phyloP scores from a whole-genome alignment of 2,888 invertebrate genomes.

The Beris morrisii region DNA sequence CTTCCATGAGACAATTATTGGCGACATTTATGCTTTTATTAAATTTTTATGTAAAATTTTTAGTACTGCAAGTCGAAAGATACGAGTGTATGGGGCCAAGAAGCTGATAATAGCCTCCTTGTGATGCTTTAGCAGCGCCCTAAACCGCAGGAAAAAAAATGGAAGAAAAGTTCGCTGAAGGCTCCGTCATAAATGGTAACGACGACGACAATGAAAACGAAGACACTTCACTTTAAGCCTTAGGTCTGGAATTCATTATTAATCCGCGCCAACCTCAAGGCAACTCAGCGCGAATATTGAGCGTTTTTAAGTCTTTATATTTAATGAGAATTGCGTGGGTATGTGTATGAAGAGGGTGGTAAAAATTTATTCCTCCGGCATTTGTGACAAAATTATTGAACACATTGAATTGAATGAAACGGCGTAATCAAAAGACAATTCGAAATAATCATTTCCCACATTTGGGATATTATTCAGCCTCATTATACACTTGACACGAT shows the following conservation, averaged over 20 bases:
- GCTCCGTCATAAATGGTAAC: conserved; percentile 24
- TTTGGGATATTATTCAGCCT: too few relatives aligned
- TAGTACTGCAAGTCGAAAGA: conserved; percentile 19
- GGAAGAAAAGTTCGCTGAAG: conserved; percentile 16
- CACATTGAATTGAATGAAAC: too few relatives aligned
- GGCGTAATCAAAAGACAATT: too few relatives aligned
- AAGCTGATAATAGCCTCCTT: conserved; percentile 18
- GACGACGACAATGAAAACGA: conserved; percentile 29
- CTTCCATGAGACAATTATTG: conserved; percentile 30
- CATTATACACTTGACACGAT: too few relatives aligned
- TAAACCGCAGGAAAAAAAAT: too few relatives aligned
- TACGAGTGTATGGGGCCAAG: not conserved
- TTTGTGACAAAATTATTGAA: too few relatives aligned
- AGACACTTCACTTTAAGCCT: too few relatives aligned
- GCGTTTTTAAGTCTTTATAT: conserved; percentile 28
- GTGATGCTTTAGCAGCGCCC: too few relatives aligned
- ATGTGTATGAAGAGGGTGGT: too few relatives aligned
- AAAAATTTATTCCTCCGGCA: too few relatives aligned
- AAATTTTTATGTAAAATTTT: conserved; percentile 35
- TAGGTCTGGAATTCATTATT: conserved; percentile 3
- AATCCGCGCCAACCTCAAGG: conserved; percentile 16
- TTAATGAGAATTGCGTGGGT: conserved; percentile 18
- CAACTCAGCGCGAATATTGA: conserved; percentile 5
- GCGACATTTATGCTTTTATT: conserved; percentile 34
- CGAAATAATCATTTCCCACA: too few relatives aligned